Base-by-base conservation (phyloP, 1,140 invertebrate genomes). In the Conopomorpha cramerella region DNA sequence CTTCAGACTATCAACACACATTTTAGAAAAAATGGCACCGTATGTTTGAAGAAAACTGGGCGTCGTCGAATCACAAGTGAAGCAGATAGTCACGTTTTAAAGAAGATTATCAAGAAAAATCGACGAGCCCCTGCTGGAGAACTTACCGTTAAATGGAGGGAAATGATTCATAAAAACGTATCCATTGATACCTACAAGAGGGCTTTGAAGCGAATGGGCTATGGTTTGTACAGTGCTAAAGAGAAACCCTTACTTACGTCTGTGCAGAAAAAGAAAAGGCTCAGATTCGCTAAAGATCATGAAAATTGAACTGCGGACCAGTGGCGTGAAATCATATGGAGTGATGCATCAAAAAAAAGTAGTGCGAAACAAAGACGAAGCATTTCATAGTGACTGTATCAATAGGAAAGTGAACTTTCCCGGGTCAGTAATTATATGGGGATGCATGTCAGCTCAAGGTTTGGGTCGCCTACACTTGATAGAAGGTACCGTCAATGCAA, bases 401-500 rank as follows among this genome's bases (percentile, higher is more conserved):
- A 30, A 30, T 12, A 30, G 29, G 16, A 30, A 14, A 14, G 1
- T 30, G 29, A n/a, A n/a, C n/a, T n/a, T n/a, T n/a, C n/a, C n/a
- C n/a, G n/a, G n/a, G n/a, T n/a, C n/a, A n/a, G n/a, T 13, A 10
- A 13, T 30, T 4, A 13, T 13, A 1, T 16, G 13, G 39, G 34
- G 34, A 30, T 46, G 38, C 27, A 46, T 48, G 38, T 41, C 39
- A 18, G 38, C 30, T 13, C 18, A 19, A 26, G 35, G 38, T 14
- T 18, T 47, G 17, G 45, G 25, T 12, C 30, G 16, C 14, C 31
- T 42, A 18, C 17, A 39, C 14, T 48, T 45, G 33, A 36, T 48
- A n/a, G 27, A 37, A 8, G 36, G 41, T 2, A 41, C 23, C 10
- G 33, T 50, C 16, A 53, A 47, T 42, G 46, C 44, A 10, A 26